Base-by-base conservation (phyloP, 2,888 invertebrate genomes). In the Dascillus cervinus region DNA sequence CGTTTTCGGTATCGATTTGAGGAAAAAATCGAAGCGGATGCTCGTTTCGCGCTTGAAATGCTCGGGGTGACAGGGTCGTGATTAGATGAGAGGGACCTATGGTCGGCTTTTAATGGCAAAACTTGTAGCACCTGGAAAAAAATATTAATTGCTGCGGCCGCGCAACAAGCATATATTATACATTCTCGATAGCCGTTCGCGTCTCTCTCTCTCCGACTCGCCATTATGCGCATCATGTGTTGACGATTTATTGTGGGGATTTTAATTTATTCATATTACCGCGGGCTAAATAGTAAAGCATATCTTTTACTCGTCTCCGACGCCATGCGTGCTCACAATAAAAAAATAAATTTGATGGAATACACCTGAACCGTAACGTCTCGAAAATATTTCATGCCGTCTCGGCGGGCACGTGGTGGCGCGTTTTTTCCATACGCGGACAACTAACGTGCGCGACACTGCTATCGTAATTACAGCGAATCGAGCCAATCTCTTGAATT, bases 171-270 rank as follows among this genome's bases (percentile, higher is more conserved):
- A 44, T 51, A 50, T 52, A 57, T 58, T 58, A 61, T 59, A 53
- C 57, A 58, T 58, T 57, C 58, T 54, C 54, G 58, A 56, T 52
- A n/a, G n/a, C 46, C 39, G 37, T 44, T 36, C 26, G n/a, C n/a
- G n/a, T n/a, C n/a, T n/a, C n/a, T n/a, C n/a, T n/a, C n/a, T n/a
- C n/a, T n/a, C n/a, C n/a, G 38, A 25, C 42, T 45, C 42, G 46
- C 46, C 46, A 46, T 49, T 49, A 54, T 52, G 51, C 49, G 53
- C 58, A 58, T 60, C 57, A 57, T 48, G 45, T 53, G 57, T 55
- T 53, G 54, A 61, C 56, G 59, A 62, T 62, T 62, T 62, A 62
- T 62, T 58, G 60, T 60, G 49, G 51, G 52, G 56, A 58, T 59
- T 62, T 61, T 60, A 62, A 62, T 62, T 60, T 62, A 60, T 61